A percentile compares a stretch with the other conserved stretches of the same genome.
Evolutionary conservation across 2,113 vertebrate species (phyloP).

Genomic region (Heloderma charlesbogerti): DNA sequence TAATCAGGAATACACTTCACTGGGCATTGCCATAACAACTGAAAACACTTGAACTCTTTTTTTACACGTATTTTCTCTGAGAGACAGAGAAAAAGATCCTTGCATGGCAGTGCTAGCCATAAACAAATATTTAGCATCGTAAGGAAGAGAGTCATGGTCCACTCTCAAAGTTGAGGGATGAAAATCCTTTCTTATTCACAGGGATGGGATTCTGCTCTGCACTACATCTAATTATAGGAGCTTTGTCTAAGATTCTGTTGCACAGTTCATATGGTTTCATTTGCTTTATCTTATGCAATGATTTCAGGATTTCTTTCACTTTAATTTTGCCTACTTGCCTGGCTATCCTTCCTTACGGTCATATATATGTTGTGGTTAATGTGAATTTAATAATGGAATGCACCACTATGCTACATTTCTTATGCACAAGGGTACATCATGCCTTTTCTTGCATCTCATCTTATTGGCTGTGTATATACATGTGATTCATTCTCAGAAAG

Average conservation of each 20-base stretch:
- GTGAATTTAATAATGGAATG: neutral
- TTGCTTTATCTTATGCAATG: neutral
- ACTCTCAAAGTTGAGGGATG: neutral
- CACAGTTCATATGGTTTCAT: neutral
- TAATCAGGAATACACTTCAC: slow-evolving; percentile 1
- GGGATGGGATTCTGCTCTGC: too few species aligned
- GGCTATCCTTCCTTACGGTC: neutral
- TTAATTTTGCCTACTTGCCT: neutral
- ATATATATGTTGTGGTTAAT: neutral
- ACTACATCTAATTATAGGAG: neutral
- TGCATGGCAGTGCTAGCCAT: neutral
- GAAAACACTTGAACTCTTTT: slow-evolving; percentile 6
- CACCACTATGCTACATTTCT: neutral
- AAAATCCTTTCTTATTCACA: neutral
- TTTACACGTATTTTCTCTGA: neutral
- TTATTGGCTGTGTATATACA: neutral
- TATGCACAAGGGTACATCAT: neutral
- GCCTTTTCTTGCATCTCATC: neutral
- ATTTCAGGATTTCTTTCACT: neutral
- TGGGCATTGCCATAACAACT: slow-evolving; percentile 23
- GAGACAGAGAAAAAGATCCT: neutral
- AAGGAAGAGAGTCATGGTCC: neutral
- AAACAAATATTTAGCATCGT: slow-evolving; percentile 9
- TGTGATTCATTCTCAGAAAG: neutral
- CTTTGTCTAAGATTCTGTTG: neutral